Percentiles rank a stretch among this genome's conserved stretches.
phyloP scores from a whole-genome alignment of 2,888 invertebrate genomes.

The Slavum lentiscoides region DNA sequence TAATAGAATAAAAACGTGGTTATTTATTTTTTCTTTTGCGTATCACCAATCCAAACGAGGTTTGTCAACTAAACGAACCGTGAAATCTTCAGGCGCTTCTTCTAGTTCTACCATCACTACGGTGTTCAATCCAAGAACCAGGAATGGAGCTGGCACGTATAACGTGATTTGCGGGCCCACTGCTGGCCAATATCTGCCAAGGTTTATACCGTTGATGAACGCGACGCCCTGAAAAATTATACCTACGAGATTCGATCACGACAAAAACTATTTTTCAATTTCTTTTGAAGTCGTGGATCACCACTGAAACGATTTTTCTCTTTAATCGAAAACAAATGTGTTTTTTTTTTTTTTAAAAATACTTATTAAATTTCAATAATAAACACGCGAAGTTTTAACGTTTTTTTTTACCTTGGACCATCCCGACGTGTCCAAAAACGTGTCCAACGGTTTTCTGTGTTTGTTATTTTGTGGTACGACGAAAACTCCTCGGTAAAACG shows the following conservation, averaged over 20 bases:
- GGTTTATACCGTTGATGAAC: slow-evolving; percentile 57
- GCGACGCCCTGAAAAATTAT: slow-evolving; percentile 57
- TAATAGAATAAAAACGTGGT: neutral
- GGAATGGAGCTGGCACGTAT: slow-evolving; percentile 57
- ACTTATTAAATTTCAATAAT: no score
- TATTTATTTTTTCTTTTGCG: neutral
- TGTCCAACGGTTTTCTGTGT: slow-evolving; percentile 55
- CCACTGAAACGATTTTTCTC: no score
- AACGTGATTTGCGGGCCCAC: slow-evolving; percentile 58
- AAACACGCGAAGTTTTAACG: no score
- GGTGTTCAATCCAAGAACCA: slow-evolving; percentile 55
- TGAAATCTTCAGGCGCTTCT: slow-evolving; percentile 35
- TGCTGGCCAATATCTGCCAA: slow-evolving; percentile 58
- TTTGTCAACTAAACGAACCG: slow-evolving; percentile 48
- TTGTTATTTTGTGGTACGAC: slow-evolving; percentile 41
- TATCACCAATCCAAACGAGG: slow-evolving; percentile 44
- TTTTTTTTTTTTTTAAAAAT: no score
- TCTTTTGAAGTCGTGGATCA: no score
- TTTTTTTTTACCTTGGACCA: slow-evolving; percentile 57
- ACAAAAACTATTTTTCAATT: no score
- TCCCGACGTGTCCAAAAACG: slow-evolving; percentile 57
- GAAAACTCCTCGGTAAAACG: slow-evolving; percentile 55
- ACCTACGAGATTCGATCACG: neutral
- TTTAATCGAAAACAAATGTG: no score
- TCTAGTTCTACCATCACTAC: slow-evolving; percentile 57